Percentiles rank a stretch among this genome's conserved stretches.
Conservation (phyloP, 2,888 invertebrate genomes). For the Lutraria lutraria region DNA sequence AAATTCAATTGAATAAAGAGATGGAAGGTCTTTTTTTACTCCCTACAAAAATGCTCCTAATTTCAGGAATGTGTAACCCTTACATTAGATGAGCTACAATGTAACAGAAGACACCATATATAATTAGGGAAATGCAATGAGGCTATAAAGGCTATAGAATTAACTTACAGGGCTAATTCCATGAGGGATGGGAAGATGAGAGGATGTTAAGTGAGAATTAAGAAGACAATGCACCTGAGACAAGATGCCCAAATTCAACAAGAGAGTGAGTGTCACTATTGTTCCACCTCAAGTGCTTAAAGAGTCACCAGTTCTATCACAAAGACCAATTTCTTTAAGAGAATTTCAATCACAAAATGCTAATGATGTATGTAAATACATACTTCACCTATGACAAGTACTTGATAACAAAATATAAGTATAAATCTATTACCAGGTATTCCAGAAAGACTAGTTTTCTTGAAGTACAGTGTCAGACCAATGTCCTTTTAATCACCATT, state of each 20-base stretch:
- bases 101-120: too few species aligned
- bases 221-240: constrained; percentile 15
- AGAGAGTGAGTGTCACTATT: neutral
- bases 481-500: too few species aligned
- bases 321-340: neutral
- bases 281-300: neutral
- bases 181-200: neutral
- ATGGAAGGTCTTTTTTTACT: neutral
- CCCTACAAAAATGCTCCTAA: neutral
- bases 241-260: neutral
- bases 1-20: too few species aligned
- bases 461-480: neutral
- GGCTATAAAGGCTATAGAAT: neutral
- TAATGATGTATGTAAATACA: neutral
- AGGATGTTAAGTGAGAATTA: neutral
- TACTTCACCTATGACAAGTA: neutral
- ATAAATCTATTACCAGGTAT: neutral
- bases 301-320: neutral
- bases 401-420: neutral
- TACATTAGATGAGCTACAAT: neutral
- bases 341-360: neutral
- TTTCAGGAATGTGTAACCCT: neutral
- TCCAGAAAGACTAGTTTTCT: neutral
- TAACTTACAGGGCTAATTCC: neutral
- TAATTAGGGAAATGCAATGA: too few species aligned